These are phyloP conservation scores for Mastomys natalensis DNA, from an alignment of 2,113 vertebrate genomes.

Conservation along the genomic window DNA sequence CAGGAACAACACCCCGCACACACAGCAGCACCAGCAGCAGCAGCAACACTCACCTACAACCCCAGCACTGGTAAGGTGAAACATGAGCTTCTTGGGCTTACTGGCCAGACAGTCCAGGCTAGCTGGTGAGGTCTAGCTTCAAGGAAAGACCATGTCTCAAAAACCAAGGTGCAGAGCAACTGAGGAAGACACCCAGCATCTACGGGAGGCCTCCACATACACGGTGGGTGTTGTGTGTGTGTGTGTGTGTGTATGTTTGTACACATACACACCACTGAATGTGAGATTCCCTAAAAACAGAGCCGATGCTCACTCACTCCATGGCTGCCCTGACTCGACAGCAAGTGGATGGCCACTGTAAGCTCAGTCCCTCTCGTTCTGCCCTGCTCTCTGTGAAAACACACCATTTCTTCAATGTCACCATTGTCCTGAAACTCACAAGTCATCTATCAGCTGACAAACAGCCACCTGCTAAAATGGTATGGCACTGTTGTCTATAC, in stretches of 20 bases:
- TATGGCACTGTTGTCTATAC: background rate
- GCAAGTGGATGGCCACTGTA: accelerated
- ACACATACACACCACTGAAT: background rate
- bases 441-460: background rate
- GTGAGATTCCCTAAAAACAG: background rate
- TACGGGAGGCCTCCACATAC: background rate
- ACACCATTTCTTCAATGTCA: background rate
- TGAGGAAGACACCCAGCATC: background rate
- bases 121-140: background rate
- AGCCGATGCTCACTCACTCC: background rate
- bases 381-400: no score
- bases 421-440: background rate
- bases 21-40: no score
- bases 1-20: background rate
- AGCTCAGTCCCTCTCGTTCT: background rate
- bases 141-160: background rate
- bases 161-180: background rate
- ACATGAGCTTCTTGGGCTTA: background rate
- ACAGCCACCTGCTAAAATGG: background rate
- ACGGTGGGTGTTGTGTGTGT: no score
- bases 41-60: no score
- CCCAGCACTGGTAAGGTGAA: background rate
- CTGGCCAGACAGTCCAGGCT: background rate
- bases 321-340: no score
- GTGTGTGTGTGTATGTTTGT: no score